phyloP scores from a whole-genome alignment of 2,797 vertebrate genomes.

The Argentina silus region DNA sequence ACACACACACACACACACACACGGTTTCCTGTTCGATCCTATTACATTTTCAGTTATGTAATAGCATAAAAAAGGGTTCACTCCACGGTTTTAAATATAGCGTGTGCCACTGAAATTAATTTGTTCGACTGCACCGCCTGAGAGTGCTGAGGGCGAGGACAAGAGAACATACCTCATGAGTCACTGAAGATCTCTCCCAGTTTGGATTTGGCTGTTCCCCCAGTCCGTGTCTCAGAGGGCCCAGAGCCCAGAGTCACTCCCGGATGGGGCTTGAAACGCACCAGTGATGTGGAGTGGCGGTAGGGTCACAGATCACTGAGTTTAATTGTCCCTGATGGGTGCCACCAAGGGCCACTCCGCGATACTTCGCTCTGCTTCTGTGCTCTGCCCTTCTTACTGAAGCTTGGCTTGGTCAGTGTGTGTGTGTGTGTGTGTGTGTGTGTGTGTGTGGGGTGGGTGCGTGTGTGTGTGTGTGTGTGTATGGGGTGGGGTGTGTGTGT shows the following conservation, averaged over 20 bases:
- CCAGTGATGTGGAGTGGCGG: constrained; percentile 54
- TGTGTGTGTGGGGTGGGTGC: constrained; percentile 19
- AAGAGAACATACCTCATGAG: background rate
- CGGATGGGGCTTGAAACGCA: constrained; percentile 28
- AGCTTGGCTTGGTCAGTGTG: constrained; percentile 52
- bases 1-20: constrained; percentile 15
- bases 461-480: constrained; percentile 36
- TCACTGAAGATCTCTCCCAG: constrained; percentile 33
- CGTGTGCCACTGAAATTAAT: constrained; percentile 32
- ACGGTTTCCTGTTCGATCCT: background rate
- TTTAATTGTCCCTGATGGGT: constrained; percentile 73
- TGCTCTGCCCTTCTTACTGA: too few relatives aligned
- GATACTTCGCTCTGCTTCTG: constrained; percentile 34
- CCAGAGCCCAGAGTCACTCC: background rate
- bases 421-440: constrained; percentile 18
- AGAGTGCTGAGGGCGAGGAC: background rate
- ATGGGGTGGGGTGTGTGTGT: constrained; percentile 8
- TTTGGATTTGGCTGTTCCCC: constrained; percentile 28
- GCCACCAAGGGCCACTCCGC: constrained; percentile 49
- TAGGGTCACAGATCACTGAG: constrained; percentile 71
- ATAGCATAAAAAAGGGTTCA: background rate
- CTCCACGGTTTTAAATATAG: constrained; percentile 3
- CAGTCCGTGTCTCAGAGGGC: background rate
- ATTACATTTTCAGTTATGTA: background rate
- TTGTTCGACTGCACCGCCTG: constrained; percentile 14